Evolutionary conservation across 2,888 invertebrate species (phyloP).

Genomic region (Brachypterus glaber): DNA sequence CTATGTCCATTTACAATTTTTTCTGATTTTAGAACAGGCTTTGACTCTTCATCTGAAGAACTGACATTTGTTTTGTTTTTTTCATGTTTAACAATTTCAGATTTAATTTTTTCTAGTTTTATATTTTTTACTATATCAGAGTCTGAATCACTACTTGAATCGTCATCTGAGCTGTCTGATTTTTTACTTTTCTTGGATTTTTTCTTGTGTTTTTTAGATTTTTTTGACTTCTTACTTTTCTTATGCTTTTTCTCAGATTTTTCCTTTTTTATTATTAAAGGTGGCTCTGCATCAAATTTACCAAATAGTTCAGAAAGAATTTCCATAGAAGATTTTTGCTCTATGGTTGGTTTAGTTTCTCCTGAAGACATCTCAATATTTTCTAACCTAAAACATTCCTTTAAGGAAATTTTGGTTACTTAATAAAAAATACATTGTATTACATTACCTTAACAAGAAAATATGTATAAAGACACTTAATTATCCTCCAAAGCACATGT

Average conservation of each 20-base stretch:
- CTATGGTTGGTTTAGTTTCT: constrained; percentile 28
- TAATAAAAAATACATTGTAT: too few species aligned
- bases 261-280: constrained; percentile 38
- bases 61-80: constrained; percentile 11
- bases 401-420: too few species aligned
- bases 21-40: constrained; percentile 10
- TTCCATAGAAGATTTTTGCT: constrained; percentile 61
- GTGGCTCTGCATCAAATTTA: constrained; percentile 66
- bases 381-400: too few species aligned
- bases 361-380: constrained; percentile 9
- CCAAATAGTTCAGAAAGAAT: constrained; percentile 75
- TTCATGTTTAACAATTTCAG: constrained; percentile 33
- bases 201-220: constrained; percentile 54
- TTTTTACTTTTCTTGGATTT: constrained; percentile 41
- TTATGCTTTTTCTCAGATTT: constrained; percentile 34
- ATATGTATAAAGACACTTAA: too few species aligned
- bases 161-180: constrained; percentile 27
- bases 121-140: constrained; percentile 34
- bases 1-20: constrained; percentile 7
- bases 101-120: constrained; percentile 36
- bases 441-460: too few species aligned
- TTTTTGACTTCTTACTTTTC: constrained; percentile 32
- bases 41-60: constrained; percentile 28
- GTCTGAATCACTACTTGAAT: constrained; percentile 29
- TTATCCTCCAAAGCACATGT: too few species aligned